Evolutionary conservation across 2,113 vertebrate species (phyloP).

Genomic region (Hipposideros armiger): DNA sequence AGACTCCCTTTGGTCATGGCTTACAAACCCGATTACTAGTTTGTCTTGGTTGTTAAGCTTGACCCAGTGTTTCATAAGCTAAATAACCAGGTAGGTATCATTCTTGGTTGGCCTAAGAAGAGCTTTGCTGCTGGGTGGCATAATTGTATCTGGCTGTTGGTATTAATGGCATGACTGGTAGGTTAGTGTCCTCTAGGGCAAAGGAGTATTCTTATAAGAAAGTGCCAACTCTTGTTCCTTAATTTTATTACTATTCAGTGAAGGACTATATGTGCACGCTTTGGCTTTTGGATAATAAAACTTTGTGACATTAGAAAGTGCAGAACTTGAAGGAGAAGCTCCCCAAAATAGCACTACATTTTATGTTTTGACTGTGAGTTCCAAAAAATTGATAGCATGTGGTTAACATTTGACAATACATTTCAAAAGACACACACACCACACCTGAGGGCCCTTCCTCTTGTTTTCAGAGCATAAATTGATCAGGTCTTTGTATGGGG

Average conservation of each 20-base stretch:
- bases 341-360: neutral
- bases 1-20: neutral
- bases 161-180: neutral
- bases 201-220: neutral
- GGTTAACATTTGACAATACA: neutral
- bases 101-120: neutral
- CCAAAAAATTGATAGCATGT: neutral
- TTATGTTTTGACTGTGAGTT: neutral
- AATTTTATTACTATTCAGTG: neutral
- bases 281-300: neutral
- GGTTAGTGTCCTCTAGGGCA: neutral
- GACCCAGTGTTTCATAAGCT: neutral
- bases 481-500: neutral
- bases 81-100: neutral
- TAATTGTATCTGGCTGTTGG: neutral
- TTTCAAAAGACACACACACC: neutral
- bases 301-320: neutral
- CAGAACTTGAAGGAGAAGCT: neutral
- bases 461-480: neutral
- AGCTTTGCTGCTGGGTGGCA: neutral
- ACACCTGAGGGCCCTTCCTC: neutral
- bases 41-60: neutral
- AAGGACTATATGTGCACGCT: neutral
- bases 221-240: too few species aligned
- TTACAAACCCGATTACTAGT: neutral